These are phyloP conservation scores for Nestor notabilis DNA, from an alignment of 2,113 vertebrate species.

Conservation along the genomic window DNA sequence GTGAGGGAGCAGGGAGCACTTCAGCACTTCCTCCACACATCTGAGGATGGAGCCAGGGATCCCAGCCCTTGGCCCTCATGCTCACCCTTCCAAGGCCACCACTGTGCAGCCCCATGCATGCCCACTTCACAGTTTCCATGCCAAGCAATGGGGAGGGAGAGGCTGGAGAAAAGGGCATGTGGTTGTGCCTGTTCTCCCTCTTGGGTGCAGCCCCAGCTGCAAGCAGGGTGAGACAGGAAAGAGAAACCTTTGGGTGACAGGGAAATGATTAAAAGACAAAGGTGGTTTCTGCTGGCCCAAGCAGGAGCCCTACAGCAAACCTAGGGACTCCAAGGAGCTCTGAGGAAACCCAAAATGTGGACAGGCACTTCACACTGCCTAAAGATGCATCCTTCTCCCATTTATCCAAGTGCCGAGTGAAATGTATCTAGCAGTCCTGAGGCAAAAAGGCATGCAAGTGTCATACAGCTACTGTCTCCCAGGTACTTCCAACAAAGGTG, in stretches of 20 bases:
- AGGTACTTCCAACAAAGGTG: neutral
- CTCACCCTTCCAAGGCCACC: neutral
- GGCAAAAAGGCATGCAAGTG: neutral
- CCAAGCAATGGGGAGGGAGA: neutral
- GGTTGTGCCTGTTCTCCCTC: accelerated
- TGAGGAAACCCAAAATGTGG: neutral
- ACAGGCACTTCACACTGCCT: neutral
- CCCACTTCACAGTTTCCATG: neutral
- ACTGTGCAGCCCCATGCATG: accelerated
- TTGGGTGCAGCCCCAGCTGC: neutral
- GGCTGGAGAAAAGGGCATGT: neutral
- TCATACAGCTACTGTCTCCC: neutral
- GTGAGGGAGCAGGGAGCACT: neutral
- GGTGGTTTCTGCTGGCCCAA: neutral
- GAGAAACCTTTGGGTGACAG: neutral
- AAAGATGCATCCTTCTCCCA: neutral
- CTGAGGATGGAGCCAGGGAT: neutral
- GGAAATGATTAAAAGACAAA: accelerated
- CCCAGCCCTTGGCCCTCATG: accelerated
- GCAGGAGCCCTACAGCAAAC: neutral
- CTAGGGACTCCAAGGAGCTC: neutral
- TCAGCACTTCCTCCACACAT: neutral
- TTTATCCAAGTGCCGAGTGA: neutral
- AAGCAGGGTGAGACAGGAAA: neutral
- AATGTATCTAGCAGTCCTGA: neutral